Conservation (phyloP, 2,113 vertebrate species). For the Chloropsis cyanopogon region DNA sequence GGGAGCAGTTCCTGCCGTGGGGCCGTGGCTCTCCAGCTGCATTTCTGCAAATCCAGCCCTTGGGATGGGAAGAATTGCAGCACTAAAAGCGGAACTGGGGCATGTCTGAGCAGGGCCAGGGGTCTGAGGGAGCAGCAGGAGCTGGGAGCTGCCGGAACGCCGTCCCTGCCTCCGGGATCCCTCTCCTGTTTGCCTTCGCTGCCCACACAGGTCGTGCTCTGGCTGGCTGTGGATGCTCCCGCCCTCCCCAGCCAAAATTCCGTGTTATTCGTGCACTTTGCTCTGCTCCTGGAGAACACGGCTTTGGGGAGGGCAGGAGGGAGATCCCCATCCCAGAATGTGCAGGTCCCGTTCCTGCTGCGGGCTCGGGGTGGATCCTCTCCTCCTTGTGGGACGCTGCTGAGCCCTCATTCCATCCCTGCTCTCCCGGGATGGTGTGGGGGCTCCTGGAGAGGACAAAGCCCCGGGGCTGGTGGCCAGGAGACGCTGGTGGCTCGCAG, state of each 20-base stretch:
- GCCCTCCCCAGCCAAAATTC: not conserved
- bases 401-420: not conserved
- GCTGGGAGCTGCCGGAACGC: not conserved
- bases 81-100: not conserved
- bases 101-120: conserved; percentile 45
- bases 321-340: not conserved
- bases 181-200: conserved; percentile 41
- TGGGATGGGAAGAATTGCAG: not conserved
- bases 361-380: not conserved
- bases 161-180: not conserved
- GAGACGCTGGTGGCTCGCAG: not conserved
- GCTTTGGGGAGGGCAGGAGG: not conserved
- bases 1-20: not conserved
- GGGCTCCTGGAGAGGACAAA: not conserved
- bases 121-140: conserved; percentile 39
- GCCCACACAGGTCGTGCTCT: not conserved
- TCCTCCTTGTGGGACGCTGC: not conserved
- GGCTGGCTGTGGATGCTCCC: not conserved
- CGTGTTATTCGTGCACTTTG: rapidly evolving
- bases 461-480: not conserved
- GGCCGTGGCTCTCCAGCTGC: not conserved
- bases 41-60: not conserved
- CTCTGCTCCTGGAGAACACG: not conserved
- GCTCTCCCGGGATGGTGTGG: not conserved
- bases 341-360: not conserved